phyloP scores from a whole-genome alignment of 2,113 vertebrate species.

The Baryphthengus martii region DNA sequence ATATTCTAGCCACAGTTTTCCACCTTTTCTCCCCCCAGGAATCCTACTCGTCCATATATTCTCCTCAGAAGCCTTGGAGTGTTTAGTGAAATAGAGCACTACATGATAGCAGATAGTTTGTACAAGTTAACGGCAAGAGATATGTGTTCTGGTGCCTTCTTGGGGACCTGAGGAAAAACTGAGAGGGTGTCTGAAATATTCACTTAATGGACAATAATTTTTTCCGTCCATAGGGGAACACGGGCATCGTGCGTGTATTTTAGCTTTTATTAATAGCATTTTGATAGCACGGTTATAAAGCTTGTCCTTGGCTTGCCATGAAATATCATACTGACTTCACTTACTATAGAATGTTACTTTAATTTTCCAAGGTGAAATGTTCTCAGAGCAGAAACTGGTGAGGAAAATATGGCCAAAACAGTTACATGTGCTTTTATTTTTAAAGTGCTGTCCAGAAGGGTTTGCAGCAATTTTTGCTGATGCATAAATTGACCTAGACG shows the following conservation, averaged over 20 bases:
- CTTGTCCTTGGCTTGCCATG: conserved; percentile 56
- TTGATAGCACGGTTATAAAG: conserved; percentile 58
- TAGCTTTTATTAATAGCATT: conserved; percentile 60
- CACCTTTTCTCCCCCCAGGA: background rate
- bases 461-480: conserved; percentile 47
- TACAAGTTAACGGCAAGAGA: background rate
- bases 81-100: background rate
- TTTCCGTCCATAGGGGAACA: conserved; percentile 29
- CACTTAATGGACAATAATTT: conserved; percentile 50
- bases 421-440: conserved; percentile 58
- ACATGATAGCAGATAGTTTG: background rate
- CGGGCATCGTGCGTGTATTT: conserved; percentile 6
- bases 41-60: background rate
- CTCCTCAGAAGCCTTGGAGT: background rate
- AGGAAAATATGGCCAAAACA: conserved; percentile 15
- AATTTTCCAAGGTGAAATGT: conserved; percentile 63
- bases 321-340: conserved; percentile 43
- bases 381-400: background rate
- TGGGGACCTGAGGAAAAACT: background rate
- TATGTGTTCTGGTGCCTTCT: conserved; percentile 4
- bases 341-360: conserved; percentile 49
- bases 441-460: conserved; percentile 30
- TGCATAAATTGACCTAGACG: conserved; percentile 61
- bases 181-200: conserved; percentile 31
- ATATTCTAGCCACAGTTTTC: background rate